A percentile compares a stretch with the other conserved stretches of the same genome.
Evolutionary conservation across 1,140 invertebrate genomes (phyloP).

Genomic region (Drosophila bocki): DNA sequence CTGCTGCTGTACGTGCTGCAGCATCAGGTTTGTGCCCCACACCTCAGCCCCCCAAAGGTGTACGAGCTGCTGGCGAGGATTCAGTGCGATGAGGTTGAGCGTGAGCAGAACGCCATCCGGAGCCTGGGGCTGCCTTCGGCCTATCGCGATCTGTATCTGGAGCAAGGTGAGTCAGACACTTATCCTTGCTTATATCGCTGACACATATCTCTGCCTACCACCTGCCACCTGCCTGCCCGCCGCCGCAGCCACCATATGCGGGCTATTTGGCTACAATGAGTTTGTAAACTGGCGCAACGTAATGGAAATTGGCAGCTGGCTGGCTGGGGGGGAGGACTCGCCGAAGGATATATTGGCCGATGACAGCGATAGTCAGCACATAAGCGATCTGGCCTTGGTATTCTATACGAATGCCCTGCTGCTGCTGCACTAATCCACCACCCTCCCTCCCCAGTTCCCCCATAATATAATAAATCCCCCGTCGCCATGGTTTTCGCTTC

Average conservation of each 20-base stretch:
- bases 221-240: background rate
- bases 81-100: constrained; percentile 67
- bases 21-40: constrained; percentile 69
- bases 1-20: constrained; percentile 72
- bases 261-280: constrained; percentile 74
- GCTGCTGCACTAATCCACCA: constrained; percentile 58
- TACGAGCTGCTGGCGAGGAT: constrained; percentile 64
- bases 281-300: constrained; percentile 79
- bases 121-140: constrained; percentile 55
- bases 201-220: constrained; percentile 6
- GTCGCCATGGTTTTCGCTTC: constrained; percentile 15
- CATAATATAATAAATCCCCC: constrained; percentile 1
- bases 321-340: constrained; percentile 23
- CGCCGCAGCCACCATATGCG: constrained; percentile 69
- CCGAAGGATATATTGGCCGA: constrained; percentile 27
- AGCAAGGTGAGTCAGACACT: constrained; percentile 66
- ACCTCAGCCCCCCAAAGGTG: constrained; percentile 48
- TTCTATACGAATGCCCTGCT: constrained; percentile 71
- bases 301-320: constrained; percentile 74
- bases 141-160: constrained; percentile 75
- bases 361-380: constrained; percentile 46
- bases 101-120: constrained; percentile 74
- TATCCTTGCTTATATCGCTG: constrained; percentile 11
- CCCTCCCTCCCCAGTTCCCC: background rate
- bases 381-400: constrained; percentile 70